Evolutionary conservation across 2,113 vertebrate species (phyloP).

Genomic region (Tetrax tetrax): DNA sequence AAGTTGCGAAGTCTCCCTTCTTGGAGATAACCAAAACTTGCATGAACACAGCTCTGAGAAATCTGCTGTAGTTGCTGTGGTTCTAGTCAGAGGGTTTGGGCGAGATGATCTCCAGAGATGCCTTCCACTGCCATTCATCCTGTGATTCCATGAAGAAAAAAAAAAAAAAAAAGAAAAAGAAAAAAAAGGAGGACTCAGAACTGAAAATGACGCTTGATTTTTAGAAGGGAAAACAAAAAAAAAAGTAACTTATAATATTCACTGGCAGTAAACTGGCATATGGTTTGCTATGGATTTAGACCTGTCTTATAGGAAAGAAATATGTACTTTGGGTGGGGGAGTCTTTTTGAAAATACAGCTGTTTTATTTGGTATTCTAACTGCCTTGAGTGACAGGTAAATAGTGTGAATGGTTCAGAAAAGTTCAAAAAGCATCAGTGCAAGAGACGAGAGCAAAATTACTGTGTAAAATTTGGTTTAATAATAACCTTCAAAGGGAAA

Average conservation of each 20-base stretch:
- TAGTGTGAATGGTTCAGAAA: not conserved
- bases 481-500: not conserved
- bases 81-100: not conserved
- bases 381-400: not conserved
- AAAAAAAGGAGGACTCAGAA: not conserved
- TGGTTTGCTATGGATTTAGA: not conserved
- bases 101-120: not conserved
- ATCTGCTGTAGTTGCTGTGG: not conserved
- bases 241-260: not conserved
- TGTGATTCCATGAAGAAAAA: not conserved
- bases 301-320: not conserved
- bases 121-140: not conserved
- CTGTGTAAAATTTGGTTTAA: not conserved
- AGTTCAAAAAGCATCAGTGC: not conserved
- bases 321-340: not conserved
- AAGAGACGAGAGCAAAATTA: not conserved
- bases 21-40: not conserved
- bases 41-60: not conserved
- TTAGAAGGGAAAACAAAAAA: not conserved
- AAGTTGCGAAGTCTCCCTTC: not conserved
- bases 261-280: not conserved
- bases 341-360: not conserved
- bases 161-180: not conserved
- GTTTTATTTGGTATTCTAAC: not conserved
- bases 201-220: not conserved